phyloP scores from a whole-genome alignment of 2,113 vertebrate species.

The Lanius collurio region DNA sequence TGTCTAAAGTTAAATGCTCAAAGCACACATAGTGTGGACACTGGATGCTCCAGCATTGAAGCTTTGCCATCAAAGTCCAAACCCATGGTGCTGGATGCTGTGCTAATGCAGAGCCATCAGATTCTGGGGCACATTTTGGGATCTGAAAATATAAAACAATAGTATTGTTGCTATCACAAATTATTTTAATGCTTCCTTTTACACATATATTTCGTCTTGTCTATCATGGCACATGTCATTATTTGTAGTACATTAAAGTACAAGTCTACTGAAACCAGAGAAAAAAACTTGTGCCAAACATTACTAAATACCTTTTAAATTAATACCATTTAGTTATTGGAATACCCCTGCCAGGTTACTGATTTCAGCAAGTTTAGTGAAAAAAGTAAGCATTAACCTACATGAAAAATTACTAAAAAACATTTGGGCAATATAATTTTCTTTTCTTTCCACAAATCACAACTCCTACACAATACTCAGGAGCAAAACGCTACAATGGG shows the following conservation, averaged over 20 bases:
- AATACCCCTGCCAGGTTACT: not conserved
- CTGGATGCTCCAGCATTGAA: not conserved
- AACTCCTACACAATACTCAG: not conserved
- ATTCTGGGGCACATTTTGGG: not conserved
- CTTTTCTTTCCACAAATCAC: not conserved
- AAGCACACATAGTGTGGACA: not conserved
- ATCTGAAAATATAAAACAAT: not conserved
- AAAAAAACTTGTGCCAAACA: not conserved
- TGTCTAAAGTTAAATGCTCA: not conserved
- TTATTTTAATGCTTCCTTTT: not conserved
- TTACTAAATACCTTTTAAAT: not conserved
- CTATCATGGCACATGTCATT: not conserved
- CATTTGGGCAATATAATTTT: not conserved
- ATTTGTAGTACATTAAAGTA: not conserved
- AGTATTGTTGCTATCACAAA: not conserved
- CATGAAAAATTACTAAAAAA: not conserved
- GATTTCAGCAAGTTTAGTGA: not conserved
- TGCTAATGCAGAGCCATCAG: not conserved
- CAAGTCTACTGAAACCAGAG: not conserved
- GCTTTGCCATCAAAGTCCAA: not conserved
- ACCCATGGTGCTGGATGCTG: accelerated
- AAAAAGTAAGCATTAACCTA: not conserved
- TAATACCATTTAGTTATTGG: not conserved
- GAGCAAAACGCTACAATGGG: not conserved
- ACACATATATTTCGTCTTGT: not conserved